These are phyloP conservation scores for Paramisgurnus dabryanus DNA, from an alignment of 2,113 vertebrate species.

Conservation along the genomic window DNA sequence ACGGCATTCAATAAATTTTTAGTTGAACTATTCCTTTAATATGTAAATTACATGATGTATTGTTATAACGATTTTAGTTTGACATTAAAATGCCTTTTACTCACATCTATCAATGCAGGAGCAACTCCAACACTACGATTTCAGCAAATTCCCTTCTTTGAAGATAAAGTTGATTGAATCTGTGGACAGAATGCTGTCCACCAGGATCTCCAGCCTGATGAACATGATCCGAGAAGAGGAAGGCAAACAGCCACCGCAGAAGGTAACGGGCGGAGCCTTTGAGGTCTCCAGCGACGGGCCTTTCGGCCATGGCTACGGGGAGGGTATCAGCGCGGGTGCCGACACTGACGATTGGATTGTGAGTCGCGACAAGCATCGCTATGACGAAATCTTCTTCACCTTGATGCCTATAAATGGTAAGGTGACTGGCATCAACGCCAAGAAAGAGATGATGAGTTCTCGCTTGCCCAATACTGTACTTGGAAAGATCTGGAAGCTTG, in stretches of 20 bases:
- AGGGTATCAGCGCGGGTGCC: conserved; percentile 90
- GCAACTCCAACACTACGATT: conserved; percentile 90
- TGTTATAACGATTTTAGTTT: background rate
- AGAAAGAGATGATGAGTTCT: conserved; percentile 97
- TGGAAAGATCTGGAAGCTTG: conserved; percentile 97
- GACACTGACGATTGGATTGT: conserved; percentile 94
- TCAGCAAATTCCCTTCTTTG: conserved; percentile 92
- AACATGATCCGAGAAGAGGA: conserved; percentile 90
- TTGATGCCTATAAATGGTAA: conserved; percentile 93
- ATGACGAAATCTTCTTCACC: conserved; percentile 97
- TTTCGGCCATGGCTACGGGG: conserved; percentile 92
- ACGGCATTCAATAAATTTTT: too few species aligned
- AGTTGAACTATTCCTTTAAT: too few species aligned
- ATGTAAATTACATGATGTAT: background rate
- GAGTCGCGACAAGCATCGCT: conserved; percentile 89
- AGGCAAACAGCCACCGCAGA: conserved; percentile 78
- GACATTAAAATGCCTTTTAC: conserved; percentile 23
- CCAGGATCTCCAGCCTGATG: conserved; percentile 89
- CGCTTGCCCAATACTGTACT: conserved; percentile 93
- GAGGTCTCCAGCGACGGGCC: conserved; percentile 90
- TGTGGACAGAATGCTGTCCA: conserved; percentile 93
- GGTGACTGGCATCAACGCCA: conserved; percentile 91
- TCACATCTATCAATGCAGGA: conserved; percentile 73
- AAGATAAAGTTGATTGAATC: conserved; percentile 93
- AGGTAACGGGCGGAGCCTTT: conserved; percentile 92